phyloP scores from a whole-genome alignment of 2,888 invertebrate species.

The Diarsia rubi region DNA sequence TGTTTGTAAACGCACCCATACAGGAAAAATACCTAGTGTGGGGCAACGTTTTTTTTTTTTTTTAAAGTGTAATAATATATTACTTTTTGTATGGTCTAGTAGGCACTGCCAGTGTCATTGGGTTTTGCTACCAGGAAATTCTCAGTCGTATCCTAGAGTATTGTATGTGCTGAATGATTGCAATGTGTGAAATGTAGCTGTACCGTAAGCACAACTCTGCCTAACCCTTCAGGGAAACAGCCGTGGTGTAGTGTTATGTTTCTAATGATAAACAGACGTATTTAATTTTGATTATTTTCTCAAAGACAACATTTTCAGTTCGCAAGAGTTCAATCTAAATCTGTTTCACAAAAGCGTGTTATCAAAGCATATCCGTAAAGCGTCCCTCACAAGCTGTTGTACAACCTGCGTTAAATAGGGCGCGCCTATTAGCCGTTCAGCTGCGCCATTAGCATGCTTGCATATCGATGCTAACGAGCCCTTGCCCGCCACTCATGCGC shows the following conservation, averaged over 20 bases:
- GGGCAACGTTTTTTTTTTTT: no score
- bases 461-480: slow-evolving; percentile 76
- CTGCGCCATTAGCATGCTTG: slow-evolving; percentile 60
- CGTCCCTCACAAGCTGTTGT: slow-evolving; percentile 3
- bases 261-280: not conserved
- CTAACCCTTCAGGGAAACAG: not conserved
- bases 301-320: not conserved
- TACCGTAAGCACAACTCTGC: not conserved
- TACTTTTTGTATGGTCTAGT: no score
- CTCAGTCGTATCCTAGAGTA: not conserved
- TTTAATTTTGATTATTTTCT: not conserved
- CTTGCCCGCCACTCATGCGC: slow-evolving; percentile 78
- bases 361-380: not conserved
- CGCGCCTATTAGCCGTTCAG: slow-evolving; percentile 40
- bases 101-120: no score
- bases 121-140: not conserved
- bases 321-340: not conserved
- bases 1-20: no score
- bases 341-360: not conserved
- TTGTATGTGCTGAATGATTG: not conserved
- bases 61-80: no score
- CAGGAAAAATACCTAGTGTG: no score
- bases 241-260: not conserved
- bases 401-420: slow-evolving; percentile 20
- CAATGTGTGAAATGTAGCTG: not conserved